Base-by-base conservation (phyloP, 2,797 vertebrate genomes). In the Tragopan temminckii region DNA sequence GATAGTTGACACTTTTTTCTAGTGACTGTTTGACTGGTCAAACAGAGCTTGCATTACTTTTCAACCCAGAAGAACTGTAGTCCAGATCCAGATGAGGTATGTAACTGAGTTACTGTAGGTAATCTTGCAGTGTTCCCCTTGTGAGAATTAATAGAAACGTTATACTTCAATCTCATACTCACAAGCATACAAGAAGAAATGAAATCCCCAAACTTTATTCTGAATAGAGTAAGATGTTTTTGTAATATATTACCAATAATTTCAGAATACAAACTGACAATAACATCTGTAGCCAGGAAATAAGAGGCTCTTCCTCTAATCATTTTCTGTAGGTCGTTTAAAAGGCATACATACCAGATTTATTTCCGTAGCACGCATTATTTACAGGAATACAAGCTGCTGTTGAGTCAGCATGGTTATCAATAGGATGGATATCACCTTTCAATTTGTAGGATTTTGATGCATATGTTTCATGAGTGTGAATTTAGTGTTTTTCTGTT, bases 341-440 rank as follows among this genome's bases (percentile, higher is more conserved):
- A 94, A 94, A 98, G 62, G 84, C 83, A 75, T 90, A 93, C 85
- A 55, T 94, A 91, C 76, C 88, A 92, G 93, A 94, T 97, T 96
- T 95, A 52, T 96, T 98, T 95, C 94, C 94, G 13, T 90, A 92
- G 81, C 46, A 74, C 55, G 96, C 94, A 90, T 93, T 31, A 89
- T 89, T 96, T 94, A 90, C 57, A 89, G 91, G 96, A 85, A 82
- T 91, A 21, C 19, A 92, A 89, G 58, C 91, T 96, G 88, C 86
- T 94, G 72, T 42, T 80, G 53, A 91, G 89, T 57, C 85, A 85
- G 5, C 77, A 53, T 57, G 68, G 19, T 92, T 95, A 85, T 96
- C 79, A 85, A 43, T 61, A 90, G 86, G 84, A 63, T 80, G 63
- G 48, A 74, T 88, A 31, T 90, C 50, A 33, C 89, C 92, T 97